Evolutionary conservation across 2,797 vertebrate genomes (phyloP).

Genomic region (Rhinogobio ventralis): DNA sequence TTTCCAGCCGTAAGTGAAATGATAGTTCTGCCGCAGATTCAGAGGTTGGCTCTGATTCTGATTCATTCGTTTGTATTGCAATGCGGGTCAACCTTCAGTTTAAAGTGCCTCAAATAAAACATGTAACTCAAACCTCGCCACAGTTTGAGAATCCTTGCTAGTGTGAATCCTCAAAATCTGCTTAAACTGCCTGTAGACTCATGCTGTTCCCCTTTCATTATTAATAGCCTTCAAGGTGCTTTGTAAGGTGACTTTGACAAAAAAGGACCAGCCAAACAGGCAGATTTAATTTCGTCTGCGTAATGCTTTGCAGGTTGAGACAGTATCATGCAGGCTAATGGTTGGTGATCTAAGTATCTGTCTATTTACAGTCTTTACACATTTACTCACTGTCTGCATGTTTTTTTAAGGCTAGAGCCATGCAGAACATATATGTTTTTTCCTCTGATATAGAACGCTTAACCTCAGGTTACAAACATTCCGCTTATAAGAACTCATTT

Average conservation of each 20-base stretch:
- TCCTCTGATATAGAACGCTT: background rate
- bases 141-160: conserved; percentile 18
- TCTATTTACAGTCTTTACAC: background rate
- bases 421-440: background rate
- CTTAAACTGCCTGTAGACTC: conserved; percentile 26
- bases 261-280: conserved; percentile 23
- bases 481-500: background rate
- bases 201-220: conserved; percentile 35
- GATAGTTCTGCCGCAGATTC: background rate
- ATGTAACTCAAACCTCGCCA: background rate
- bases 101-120: conserved; percentile 31
- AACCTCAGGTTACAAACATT: background rate
- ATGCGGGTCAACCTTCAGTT: conserved; percentile 27
- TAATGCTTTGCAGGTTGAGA: conserved; percentile 17
- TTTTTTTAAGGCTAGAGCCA: background rate
- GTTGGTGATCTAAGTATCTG: background rate
- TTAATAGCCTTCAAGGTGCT: conserved; percentile 36
- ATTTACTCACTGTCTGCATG: background rate
- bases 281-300: conserved; percentile 8
- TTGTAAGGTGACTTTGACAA: conserved; percentile 34
- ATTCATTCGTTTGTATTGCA: background rate
- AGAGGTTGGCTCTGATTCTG: background rate
- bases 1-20: background rate
- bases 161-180: conserved; percentile 25
- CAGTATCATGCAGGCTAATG: background rate